Evolutionary conservation across 2,113 vertebrate species (phyloP).

Genomic region (Pelvicachromis taeniatus): DNA sequence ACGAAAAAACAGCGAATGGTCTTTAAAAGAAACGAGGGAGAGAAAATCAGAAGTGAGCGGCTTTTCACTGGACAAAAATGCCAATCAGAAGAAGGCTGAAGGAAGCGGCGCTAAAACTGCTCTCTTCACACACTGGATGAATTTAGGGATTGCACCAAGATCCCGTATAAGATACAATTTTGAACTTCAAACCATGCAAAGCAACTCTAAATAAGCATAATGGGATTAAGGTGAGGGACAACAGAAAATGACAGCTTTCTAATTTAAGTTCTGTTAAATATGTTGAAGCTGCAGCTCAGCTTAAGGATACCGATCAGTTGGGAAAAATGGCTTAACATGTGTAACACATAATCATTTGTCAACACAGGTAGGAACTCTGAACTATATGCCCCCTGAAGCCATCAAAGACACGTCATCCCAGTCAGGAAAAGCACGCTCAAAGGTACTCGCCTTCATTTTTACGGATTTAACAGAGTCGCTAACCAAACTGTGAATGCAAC

Average conservation of each 20-base stretch:
- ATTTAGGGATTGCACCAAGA: not conserved
- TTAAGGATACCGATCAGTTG: not conserved
- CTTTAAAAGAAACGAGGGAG: not conserved
- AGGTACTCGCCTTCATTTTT: constrained; percentile 71
- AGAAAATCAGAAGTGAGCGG: not conserved
- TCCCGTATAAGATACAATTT: not conserved
- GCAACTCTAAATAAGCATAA: not conserved
- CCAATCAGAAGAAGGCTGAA: not conserved
- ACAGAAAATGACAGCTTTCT: not conserved
- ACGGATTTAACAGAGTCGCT: not conserved
- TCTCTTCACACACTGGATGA: not conserved
- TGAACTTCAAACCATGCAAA: not conserved
- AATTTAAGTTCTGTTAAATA: not conserved
- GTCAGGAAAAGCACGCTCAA: constrained; percentile 82
- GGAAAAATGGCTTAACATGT: not conserved
- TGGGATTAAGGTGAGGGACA: not conserved
- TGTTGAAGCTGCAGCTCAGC: not conserved
- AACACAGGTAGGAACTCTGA: constrained; percentile 89
- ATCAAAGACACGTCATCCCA: constrained; percentile 90
- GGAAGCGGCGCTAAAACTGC: not conserved
- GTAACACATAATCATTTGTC: not conserved
- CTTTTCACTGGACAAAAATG: not conserved
- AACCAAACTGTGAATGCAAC: not conserved
- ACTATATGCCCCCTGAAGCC: constrained; percentile 97
- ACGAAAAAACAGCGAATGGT: not conserved